Evolutionary conservation across 1,140 invertebrate genomes (phyloP), one percentile per base, ranked within the genome.

Genomic region (Maconellicoccus hirsutus): DNA sequence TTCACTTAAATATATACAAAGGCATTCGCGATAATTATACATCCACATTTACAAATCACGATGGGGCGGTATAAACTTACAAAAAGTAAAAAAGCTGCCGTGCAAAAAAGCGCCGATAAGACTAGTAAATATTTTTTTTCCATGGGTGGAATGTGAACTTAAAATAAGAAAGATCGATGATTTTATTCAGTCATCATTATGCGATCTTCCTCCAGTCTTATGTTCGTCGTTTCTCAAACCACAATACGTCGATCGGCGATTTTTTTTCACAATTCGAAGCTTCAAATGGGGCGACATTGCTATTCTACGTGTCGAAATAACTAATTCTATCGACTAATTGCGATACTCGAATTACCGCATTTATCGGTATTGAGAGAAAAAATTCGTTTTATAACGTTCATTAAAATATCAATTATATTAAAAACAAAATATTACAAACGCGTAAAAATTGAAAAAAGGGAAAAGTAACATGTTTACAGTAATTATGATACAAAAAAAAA

Each of bases 361-460:
- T 14, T 52, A 33, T 6, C 6, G 16, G 16, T 52, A 52, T 52
- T 33, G 12, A 52, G n/a, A 52, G 42, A 16, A 52, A 52, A 52
- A 52, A 52, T 16, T 52, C 42, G n/a, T 16, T 52, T 8, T 19
- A 3, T 52, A 52, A 52, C 42, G 12, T 52, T 52, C 42, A 52
- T 52, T 52, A 52, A 52, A 52, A 52, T 52, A 52, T 52, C 42
- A 19, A 52, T 52, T 52, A 16, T 52, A 52, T 52, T 52, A 52
- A 52, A 52, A 52, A 52, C 42, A 52, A 52, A 52, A 52, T 52
- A 52, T 52, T 52, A 52, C 42, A 52, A 52, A 52, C 42, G 42
- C 42, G 42, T 52, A 52, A 6, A 52, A 52, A 52, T 52, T 52
- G n/a, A 52, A 52, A 52, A 52, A 52, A 52, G n/a, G n/a, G n/a